Evolutionary conservation across 2,888 invertebrate species (phyloP).

Genomic region (Epicampocera succincta): DNA sequence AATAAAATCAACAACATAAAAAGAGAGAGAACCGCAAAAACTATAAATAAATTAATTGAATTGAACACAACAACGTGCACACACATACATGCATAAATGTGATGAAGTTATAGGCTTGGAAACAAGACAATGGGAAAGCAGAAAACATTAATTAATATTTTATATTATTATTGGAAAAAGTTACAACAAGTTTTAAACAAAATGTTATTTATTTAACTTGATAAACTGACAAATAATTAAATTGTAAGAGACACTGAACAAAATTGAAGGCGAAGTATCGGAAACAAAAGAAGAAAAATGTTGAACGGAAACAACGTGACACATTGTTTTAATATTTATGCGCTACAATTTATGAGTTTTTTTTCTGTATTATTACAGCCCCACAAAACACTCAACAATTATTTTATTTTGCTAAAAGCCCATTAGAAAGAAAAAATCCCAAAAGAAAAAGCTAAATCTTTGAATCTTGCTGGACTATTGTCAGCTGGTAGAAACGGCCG

Average conservation of each 20-base stretch:
- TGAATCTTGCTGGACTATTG: no score
- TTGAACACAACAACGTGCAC: slow-evolving; percentile 3
- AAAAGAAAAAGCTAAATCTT: no score
- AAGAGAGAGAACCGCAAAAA: slow-evolving; percentile 19
- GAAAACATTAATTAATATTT: not conserved
- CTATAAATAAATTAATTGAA: slow-evolving; percentile 10
- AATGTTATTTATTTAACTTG: slow-evolving; percentile 10
- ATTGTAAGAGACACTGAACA: not conserved
- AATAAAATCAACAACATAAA: slow-evolving; percentile 43
- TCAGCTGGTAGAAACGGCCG: no score
- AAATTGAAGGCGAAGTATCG: not conserved
- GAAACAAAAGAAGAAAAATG: not conserved
- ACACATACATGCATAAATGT: not conserved
- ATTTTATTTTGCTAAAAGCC: no score
- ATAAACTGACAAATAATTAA: slow-evolving; percentile 24
- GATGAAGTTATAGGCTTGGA: not conserved
- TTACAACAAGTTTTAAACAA: slow-evolving; percentile 8
- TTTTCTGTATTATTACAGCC: no score
- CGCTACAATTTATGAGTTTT: no score
- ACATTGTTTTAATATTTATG: no score
- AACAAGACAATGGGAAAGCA: not conserved
- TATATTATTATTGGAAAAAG: not conserved
- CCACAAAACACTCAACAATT: no score
- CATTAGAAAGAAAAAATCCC: no score
- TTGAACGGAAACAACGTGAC: no score